Evolutionary conservation across 2,797 vertebrate species (phyloP), one percentile per base, ranked within the genome.

Genomic region (Mus caroli): DNA sequence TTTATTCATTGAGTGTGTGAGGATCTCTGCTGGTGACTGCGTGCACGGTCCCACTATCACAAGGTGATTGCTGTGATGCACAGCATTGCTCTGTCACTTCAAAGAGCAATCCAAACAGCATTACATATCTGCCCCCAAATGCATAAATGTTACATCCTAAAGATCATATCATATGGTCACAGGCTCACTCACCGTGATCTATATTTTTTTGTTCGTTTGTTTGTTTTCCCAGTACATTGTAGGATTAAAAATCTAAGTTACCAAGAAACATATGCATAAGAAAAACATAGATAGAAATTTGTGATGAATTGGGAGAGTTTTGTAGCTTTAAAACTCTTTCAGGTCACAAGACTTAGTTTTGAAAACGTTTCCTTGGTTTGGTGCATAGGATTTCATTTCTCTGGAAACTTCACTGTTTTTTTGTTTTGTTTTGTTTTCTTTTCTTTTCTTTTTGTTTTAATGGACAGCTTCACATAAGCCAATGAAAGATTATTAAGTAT

Each of bases 1-100:
- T 98, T 97, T 98, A 97, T 98, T 98, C 97, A 98, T 98, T 96
- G 94, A 95, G 96, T 69, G 67, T 6, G 98, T 97, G 96, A 93
- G 93, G 87, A 78, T 96, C 69, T 1, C 9, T 60, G 69, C 84
- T 95, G 84, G 97, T 82, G 73, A 98, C 98, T 97, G 91, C 97
- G 95, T 97, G 90, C 97, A 5, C 10, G 96, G 96, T 98, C 97
- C 97, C 97, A 97, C 96, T 96, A 92, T 98, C 97, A 95, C 90
- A 96, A 91, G 26, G 96, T 96, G 96, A 95, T 92, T 94, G 91
- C 92, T 94, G 87, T 84, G 87, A 71, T 97, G 80, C 75, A 76
- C 79, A 94, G 69, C 0, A 26, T 64, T 89, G 87, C 28, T 95
- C 78, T 0, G 0, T 94, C 87, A 9, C 22, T 82, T 3, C 17